Conservation (phyloP, 2,797 vertebrate genomes). For the Lophura swinhoii region DNA sequence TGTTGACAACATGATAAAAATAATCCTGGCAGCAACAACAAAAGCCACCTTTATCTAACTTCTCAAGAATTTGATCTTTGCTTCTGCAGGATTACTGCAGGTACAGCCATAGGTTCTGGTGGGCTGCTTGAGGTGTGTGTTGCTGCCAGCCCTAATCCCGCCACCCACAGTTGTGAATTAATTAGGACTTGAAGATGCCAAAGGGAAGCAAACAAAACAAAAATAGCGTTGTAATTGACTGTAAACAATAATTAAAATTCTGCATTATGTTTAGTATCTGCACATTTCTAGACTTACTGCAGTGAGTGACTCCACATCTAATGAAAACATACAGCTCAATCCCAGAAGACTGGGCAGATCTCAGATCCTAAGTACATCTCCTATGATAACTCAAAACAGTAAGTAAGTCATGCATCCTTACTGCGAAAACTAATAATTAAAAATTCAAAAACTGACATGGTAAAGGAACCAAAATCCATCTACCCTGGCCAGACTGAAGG, state of each 20-base stretch:
- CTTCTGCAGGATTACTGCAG: background rate
- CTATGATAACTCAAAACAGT: background rate
- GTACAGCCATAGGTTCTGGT: slow-evolving; percentile 48
- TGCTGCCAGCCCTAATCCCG: slow-evolving; percentile 60
- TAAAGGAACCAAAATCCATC: background rate
- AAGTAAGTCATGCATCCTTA: background rate
- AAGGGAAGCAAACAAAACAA: slow-evolving; percentile 64
- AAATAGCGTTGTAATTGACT: slow-evolving; percentile 68
- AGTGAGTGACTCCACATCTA: background rate
- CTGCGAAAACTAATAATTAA: background rate
- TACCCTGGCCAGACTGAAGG: background rate
- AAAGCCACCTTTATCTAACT: slow-evolving; percentile 34
- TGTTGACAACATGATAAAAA: slow-evolving; percentile 60
- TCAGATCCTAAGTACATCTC: background rate
- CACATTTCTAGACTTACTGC: slow-evolving; percentile 30
- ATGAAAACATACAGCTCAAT: background rate
- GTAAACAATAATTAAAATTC: slow-evolving; percentile 62
- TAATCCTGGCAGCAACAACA: slow-evolving; percentile 61
- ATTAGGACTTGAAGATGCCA: slow-evolving; percentile 54
- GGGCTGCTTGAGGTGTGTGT: slow-evolving; percentile 20
- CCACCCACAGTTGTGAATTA: slow-evolving; percentile 64
- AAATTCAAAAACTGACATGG: rapidly evolving
- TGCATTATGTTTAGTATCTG: slow-evolving; percentile 51
- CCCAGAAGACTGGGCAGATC: background rate
- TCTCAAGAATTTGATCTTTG: slow-evolving; percentile 36